A percentile compares a stretch with the other conserved stretches of the same genome.
Evolutionary conservation across 2,888 invertebrate species (phyloP).

Genomic region (Apomyelois bistriatella): DNA sequence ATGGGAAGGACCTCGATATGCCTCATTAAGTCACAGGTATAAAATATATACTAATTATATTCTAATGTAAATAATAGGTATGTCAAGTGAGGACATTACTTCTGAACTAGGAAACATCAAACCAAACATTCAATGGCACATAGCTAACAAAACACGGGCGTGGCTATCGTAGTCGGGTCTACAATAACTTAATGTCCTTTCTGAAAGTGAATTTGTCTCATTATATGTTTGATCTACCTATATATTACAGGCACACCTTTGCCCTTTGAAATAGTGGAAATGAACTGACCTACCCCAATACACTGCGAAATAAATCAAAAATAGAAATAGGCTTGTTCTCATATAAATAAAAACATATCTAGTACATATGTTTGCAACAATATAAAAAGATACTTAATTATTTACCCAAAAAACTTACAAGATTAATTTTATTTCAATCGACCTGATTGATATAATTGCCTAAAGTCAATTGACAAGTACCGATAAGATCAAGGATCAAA

Average conservation of each 20-base stretch:
- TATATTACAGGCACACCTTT: conserved; percentile 35
- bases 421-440: background rate
- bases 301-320: too few relatives aligned
- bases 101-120: too few relatives aligned
- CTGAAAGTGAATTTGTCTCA: conserved; percentile 50
- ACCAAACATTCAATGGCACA: background rate
- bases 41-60: background rate
- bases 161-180: conserved; percentile 40
- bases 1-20: conserved; percentile 10
- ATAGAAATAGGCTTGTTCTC: too few relatives aligned
- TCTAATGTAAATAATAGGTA: too few relatives aligned
- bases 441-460: conserved; percentile 12
- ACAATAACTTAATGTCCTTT: conserved; percentile 42
- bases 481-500: conserved; percentile 10
- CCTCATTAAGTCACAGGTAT: background rate
- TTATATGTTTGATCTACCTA: conserved; percentile 36
- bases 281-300: conserved; percentile 35
- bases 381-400: too few relatives aligned
- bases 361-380: too few relatives aligned
- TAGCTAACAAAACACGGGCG: conserved; percentile 48
- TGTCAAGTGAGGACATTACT: too few relatives aligned
- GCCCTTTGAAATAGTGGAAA: conserved; percentile 18
- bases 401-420: too few relatives aligned
- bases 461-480: conserved; percentile 8
- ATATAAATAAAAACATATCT: too few relatives aligned